Evolutionary conservation across 2,888 invertebrate species (phyloP), one percentile per base, ranked within the genome.

Genomic region (Rhorus exstirpatorius): DNA sequence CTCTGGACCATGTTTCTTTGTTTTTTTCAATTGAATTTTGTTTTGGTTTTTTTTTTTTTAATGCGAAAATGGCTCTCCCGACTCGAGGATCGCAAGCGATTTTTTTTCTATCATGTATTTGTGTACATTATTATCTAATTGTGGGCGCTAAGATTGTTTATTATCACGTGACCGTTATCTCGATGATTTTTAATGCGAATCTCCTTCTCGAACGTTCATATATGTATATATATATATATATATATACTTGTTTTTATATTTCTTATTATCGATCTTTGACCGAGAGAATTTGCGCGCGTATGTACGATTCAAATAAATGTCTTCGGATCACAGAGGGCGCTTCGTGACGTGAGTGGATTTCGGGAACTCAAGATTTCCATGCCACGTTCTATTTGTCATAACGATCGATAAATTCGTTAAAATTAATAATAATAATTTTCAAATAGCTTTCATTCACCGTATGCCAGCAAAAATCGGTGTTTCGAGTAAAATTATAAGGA

Each of bases 31-130:
- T 44, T 10, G 2, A 44, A 44, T 49, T 14, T 49, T n/a, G n/a
- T n/a, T n/a, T n/a, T n/a, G n/a, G 31, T 44, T 21, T 35, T 17
- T 76, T 55, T 35, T 55, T 14, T 41, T 61, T 60, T 19, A n/a
- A 71, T 46, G 76, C 74, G 63, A 71, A 19, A 82, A 81, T 65
- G 74, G 78, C 81, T 78, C 65, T 65, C 70, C 82, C 65, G 58
- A 70, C 17, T 79, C 41, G 63, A 75, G 81, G 74, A 81, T 81
- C 81, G 81, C 81, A 82, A 82, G 70, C 78, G 71, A 51, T 17
- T 44, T 41, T 60, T 65, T 49, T 35, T 58, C 70, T 75, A 65
- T 74, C 46, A 75, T 70, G 63, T 65, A 67, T 70, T 75, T 38
- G 26, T 49, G 65, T 51, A 58, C n/a, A 17, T 55, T 72, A 55